Evolutionary conservation across 2,113 vertebrate genomes (phyloP).

Genomic region (Ammospiza caudacuta): DNA sequence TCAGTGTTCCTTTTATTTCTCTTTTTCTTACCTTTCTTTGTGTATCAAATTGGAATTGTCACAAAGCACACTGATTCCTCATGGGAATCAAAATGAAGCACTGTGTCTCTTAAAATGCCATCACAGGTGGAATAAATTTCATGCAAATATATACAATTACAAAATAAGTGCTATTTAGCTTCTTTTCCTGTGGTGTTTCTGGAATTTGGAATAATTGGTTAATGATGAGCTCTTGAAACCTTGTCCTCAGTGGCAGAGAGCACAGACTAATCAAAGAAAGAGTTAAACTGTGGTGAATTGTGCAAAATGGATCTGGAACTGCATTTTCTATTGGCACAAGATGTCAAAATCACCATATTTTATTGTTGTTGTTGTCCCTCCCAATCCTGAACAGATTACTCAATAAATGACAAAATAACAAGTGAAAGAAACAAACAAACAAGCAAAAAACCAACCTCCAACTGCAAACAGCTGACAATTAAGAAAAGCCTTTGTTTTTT

Average conservation of each 20-base stretch:
- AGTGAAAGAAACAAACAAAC: background rate
- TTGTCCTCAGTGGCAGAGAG: background rate
- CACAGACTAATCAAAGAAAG: background rate
- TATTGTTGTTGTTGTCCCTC: accelerated
- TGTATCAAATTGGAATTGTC: background rate
- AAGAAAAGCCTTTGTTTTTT: background rate
- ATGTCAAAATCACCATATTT: background rate
- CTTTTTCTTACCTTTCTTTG: background rate
- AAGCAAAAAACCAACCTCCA: accelerated
- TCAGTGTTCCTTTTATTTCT: background rate
- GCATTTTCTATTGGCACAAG: background rate
- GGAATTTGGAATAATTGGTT: background rate
- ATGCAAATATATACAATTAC: background rate
- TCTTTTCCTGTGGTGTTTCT: background rate
- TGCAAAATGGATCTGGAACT: background rate
- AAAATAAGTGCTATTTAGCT: background rate
- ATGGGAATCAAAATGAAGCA: background rate
- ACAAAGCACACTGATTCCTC: background rate
- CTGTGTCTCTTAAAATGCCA: background rate
- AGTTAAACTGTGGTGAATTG: background rate
- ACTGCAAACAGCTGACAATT: background rate
- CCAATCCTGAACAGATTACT: accelerated
- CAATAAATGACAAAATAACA: background rate
- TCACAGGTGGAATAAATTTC: background rate
- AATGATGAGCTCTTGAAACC: background rate